Evolutionary conservation across 1,140 invertebrate genomes (phyloP), one percentile per base, ranked within the genome.

Genomic region (Anoplophora glabripennis): DNA sequence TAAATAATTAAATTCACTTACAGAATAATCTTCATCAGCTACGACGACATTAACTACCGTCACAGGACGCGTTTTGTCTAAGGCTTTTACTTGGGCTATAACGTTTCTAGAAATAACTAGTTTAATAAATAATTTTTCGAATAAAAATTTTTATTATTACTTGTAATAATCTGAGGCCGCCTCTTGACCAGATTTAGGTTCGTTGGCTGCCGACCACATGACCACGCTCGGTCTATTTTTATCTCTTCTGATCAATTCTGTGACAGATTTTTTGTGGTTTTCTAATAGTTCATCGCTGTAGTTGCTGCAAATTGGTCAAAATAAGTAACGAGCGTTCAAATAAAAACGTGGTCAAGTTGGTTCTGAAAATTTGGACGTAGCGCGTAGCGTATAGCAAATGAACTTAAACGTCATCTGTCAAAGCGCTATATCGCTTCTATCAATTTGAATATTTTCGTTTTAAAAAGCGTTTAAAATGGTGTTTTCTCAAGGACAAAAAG

Each of bases 121-220:
- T 46, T 47, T 17, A 42, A 46, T 54, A 42, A 18, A 40, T 21
- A 47, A 18, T 54, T 15, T 53, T 41, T 4, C 5, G 15, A 10
- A 10, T 80, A 35, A 51, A 28, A n/a, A 46, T 34, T 51, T 1
- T 53, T 28, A 33, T 1, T 51, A 10, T 33, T 33, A 59, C 46
- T 8, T 59, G 15, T 36, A 35, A 45, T 59, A 59, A 21, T 55
- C 78, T 56, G 85, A 87, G 8, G 93, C 87, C 47, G 79, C 78
- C 1, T 76, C 55, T 14, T 81, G 72, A 34, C 84, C 78, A 0
- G 89, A 88, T 45, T 85, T 77, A 0, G 94, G 94, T 75, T 98
- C 94, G 78, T 97, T 97, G 1, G 92, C 90, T 48, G 96, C 85
- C 10, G 94, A 97, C 95, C 95, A 98, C 84, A 94, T 89, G 44